phyloP scores from a whole-genome alignment of 2,797 vertebrate genomes.

The Ctenopoma multispine region DNA sequence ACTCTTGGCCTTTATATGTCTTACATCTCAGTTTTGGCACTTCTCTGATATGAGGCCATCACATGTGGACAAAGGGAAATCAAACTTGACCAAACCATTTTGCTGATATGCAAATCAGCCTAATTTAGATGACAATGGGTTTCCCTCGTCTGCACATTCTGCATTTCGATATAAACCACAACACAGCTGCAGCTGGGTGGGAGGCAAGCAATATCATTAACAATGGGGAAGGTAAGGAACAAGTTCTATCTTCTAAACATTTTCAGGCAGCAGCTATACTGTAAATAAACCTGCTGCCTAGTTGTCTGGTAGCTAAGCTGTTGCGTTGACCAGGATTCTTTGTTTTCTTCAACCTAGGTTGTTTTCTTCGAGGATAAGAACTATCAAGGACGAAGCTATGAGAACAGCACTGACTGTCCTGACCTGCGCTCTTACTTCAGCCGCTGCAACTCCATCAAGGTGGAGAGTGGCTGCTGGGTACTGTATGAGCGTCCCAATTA shows the following conservation, averaged over 20 bases:
- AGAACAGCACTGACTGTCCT: constrained; percentile 66
- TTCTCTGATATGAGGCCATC: constrained; percentile 63
- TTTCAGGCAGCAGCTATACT: neutral
- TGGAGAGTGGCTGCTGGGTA: constrained; percentile 79
- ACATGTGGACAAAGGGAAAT: constrained; percentile 70
- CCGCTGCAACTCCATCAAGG: constrained; percentile 74
- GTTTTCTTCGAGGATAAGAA: constrained; percentile 75
- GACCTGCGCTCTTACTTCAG: constrained; percentile 66
- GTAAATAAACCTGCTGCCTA: neutral
- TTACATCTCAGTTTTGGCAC: constrained; percentile 40
- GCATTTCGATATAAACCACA: constrained; percentile 76
- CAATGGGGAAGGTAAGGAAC: constrained; percentile 75
- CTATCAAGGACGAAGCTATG: constrained; percentile 70
- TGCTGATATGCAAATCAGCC: constrained; percentile 78
- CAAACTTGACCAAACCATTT: constrained; percentile 76
- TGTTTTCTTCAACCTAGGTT: constrained; percentile 58
- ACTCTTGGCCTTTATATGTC: constrained; percentile 23
- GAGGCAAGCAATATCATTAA: constrained; percentile 63
- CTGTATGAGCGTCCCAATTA: constrained; percentile 74
- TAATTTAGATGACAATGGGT: constrained; percentile 75
- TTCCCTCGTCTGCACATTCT: constrained; percentile 79
- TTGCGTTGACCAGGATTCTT: constrained; percentile 22
- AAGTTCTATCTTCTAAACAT: neutral
- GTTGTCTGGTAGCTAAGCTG: neutral
- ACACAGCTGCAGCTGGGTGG: constrained; percentile 62